These are phyloP conservation scores for Apamea anceps DNA, from an alignment of 2,888 invertebrate species.

Conservation along the genomic window DNA sequence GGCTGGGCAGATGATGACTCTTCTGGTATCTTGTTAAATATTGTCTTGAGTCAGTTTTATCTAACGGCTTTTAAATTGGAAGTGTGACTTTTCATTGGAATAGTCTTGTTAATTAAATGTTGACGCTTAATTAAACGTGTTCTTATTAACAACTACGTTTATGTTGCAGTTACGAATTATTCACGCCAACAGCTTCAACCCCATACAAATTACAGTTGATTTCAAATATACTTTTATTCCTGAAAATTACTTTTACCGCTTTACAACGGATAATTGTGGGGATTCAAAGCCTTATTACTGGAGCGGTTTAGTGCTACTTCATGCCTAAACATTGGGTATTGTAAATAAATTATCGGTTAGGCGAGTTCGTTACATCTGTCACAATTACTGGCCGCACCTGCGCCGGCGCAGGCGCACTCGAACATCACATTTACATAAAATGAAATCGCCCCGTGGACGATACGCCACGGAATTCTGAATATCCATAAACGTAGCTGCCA, in stretches of 20 bases:
- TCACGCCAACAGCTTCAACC: neutral
- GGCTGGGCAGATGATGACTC: too few relatives aligned
- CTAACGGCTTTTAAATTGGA: neutral
- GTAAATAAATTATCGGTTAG: conserved; percentile 66
- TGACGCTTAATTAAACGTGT: neutral
- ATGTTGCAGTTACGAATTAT: neutral
- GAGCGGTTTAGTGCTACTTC: conserved; percentile 58
- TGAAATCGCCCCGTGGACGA: conserved; percentile 84
- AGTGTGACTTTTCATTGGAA: neutral
- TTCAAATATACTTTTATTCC: conserved; percentile 10
- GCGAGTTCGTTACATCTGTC: conserved; percentile 80
- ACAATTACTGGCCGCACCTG: conserved; percentile 83
- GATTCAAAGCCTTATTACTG: conserved; percentile 54
- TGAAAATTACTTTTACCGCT: conserved; percentile 39
- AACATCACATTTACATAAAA: conserved; percentile 87
- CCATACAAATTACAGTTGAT: neutral
- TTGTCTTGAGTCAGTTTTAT: neutral
- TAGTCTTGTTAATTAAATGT: neutral
- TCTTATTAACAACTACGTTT: neutral
- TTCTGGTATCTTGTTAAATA: too few relatives aligned
- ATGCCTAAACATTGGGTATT: conserved; percentile 66
- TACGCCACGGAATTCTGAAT: conserved; percentile 88
- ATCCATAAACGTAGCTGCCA: conserved; percentile 90
- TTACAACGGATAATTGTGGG: conserved; percentile 60
- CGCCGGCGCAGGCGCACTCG: conserved; percentile 60